A percentile compares a stretch with the other conserved stretches of the same genome.
phyloP scores from a whole-genome alignment of 1,140 invertebrate species.

The Panagrolaimus sp. region DNA sequence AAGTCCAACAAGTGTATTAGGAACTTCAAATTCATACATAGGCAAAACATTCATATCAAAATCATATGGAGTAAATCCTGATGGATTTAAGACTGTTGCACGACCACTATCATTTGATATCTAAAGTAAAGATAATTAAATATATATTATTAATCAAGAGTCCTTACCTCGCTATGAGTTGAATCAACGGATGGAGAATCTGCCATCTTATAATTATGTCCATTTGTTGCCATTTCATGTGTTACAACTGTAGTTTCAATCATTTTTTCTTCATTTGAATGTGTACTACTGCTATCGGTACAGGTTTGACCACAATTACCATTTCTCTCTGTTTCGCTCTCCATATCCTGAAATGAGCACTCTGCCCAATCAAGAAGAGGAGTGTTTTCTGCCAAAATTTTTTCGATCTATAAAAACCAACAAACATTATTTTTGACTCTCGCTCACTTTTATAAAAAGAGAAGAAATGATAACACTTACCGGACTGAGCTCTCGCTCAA shows the following conservation, averaged over 20 bases:
- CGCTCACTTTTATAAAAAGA: not conserved
- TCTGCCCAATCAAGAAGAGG: not conserved
- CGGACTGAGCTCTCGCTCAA: not conserved
- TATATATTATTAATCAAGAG: too few relatives aligned
- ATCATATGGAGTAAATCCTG: constrained; percentile 38
- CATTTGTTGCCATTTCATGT: constrained; percentile 26
- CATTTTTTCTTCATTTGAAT: not conserved
- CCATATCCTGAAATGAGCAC: not conserved
- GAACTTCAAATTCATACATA: constrained; percentile 58
- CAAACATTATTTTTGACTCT: too few relatives aligned
- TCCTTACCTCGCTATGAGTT: constrained; percentile 38
- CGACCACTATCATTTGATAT: constrained; percentile 44
- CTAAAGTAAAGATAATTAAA: constrained; percentile 22
- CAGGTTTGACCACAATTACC: not conserved
- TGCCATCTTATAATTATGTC: constrained; percentile 17
- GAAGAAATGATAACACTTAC: not conserved
- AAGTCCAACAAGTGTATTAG: constrained; percentile 56
- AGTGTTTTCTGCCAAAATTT: not conserved
- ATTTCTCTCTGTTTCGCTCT: not conserved
- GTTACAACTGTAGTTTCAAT: constrained; percentile 6
- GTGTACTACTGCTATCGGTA: not conserved
- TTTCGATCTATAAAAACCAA: not conserved
- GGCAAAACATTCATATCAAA: constrained; percentile 26
- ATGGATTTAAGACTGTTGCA: constrained; percentile 29
- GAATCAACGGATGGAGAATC: constrained; percentile 36